A percentile compares a stretch with the other conserved stretches of the same genome.
These are phyloP conservation scores for Platycheirus rosarum DNA, from an alignment of 2,888 invertebrate genomes.

Conservation along the genomic window DNA sequence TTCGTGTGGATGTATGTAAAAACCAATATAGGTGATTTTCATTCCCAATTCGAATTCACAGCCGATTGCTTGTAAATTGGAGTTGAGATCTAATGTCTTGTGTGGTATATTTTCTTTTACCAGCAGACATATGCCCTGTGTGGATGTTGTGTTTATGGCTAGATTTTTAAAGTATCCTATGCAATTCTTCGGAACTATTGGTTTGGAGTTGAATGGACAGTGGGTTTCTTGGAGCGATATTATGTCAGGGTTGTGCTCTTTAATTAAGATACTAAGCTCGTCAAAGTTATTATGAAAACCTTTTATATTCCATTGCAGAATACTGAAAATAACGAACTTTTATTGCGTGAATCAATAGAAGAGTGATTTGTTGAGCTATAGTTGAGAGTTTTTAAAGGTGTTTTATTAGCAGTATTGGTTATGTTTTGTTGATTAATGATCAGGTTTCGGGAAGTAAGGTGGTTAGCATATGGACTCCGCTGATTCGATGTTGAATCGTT, in stretches of 20 bases:
- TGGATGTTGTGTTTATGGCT: too few species aligned
- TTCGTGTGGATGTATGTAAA: too few species aligned
- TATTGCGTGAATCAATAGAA: too few species aligned
- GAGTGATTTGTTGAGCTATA: conserved; percentile 8
- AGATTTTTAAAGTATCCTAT: conserved; percentile 1
- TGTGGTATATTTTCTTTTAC: too few species aligned
- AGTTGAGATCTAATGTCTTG: too few species aligned
- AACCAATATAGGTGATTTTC: too few species aligned
- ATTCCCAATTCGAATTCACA: too few species aligned
- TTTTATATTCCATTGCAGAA: conserved; percentile 9
- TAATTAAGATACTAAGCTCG: conserved; percentile 8
- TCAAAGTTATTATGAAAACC: conserved; percentile 15
- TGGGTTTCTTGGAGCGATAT: conserved; percentile 8
- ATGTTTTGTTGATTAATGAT: conserved; percentile 13
- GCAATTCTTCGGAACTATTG: conserved; percentile 2
- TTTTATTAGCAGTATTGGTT: background rate
- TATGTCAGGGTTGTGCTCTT: conserved; percentile 8
- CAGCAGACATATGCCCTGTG: too few species aligned
- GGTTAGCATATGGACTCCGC: conserved; percentile 10
- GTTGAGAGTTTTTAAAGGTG: background rate
- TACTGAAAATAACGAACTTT: background rate
- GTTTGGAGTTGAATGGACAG: conserved; percentile 1
- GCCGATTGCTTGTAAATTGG: too few species aligned
- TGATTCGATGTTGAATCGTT: conserved; percentile 2
- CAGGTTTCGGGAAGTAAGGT: conserved; percentile 6